Percentiles rank a stretch among this genome's conserved stretches.
Evolutionary conservation across 2,113 vertebrate species (phyloP).

Genomic region (Leptobrachium leishanense): DNA sequence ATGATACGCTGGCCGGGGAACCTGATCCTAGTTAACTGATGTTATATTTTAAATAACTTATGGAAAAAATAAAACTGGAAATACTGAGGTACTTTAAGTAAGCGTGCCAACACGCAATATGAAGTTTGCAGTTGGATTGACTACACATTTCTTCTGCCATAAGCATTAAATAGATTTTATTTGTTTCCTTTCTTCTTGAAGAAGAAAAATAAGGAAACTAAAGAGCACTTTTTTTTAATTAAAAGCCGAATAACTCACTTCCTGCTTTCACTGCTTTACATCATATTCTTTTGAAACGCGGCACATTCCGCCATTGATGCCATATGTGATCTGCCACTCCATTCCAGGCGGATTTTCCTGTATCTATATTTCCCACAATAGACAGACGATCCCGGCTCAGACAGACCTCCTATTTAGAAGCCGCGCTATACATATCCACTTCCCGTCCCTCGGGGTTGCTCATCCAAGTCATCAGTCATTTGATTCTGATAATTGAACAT

Average conservation of each 20-base stretch:
- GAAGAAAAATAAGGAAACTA: neutral
- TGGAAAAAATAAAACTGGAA: no score
- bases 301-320: neutral
- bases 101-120: no score
- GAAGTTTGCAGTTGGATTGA: no score
- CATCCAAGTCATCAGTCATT: conserved; percentile 36
- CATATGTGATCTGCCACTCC: neutral
- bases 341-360: neutral
- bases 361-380: neutral
- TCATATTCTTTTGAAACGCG: neutral
- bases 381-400: neutral
- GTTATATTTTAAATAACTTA: no score
- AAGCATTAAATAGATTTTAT: no score
- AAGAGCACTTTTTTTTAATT: neutral
- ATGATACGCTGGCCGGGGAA: no score
- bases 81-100: no score
- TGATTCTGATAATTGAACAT: conserved; percentile 25
- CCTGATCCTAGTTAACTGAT: no score
- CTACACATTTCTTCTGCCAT: no score
- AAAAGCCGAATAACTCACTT: conserved; percentile 1
- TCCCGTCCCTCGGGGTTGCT: conserved; percentile 32
- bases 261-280: neutral
- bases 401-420: conserved; percentile 23
- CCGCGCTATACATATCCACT: conserved; percentile 12
- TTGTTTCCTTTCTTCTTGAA: no score